phyloP scores from a whole-genome alignment of 1,140 invertebrate genomes.

The Olivierus martensii region DNA sequence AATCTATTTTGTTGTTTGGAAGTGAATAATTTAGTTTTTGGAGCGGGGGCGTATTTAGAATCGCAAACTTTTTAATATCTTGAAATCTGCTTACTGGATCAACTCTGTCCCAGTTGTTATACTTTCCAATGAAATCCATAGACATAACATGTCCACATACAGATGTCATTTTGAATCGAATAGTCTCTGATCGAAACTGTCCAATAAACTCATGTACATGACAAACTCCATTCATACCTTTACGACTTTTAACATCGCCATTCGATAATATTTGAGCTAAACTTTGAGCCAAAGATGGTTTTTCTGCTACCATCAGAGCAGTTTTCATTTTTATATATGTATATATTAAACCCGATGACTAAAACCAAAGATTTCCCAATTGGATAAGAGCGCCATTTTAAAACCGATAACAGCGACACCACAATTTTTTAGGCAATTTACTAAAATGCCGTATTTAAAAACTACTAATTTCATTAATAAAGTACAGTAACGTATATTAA shows the following conservation, averaged over 20 bases:
- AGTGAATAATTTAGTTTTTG: no score
- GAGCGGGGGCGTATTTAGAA: no score
- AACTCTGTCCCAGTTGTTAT: constrained; percentile 96
- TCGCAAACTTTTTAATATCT: no score
- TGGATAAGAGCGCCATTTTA: no score
- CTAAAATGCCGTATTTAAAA: no score
- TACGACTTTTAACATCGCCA: constrained; percentile 59
- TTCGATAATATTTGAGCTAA: constrained; percentile 89
- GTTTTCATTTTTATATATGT: constrained; percentile 50
- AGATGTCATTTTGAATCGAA: constrained; percentile 88
- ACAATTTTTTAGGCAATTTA: no score
- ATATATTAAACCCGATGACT: no score
- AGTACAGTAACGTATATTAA: no score
- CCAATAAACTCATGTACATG: constrained; percentile 88
- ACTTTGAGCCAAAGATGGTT: constrained; percentile 91
- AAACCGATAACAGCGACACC: no score
- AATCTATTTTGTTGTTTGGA: no score
- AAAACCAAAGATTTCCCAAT: no score
- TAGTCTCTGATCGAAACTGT: constrained; percentile 50
- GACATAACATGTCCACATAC: constrained; percentile 98
- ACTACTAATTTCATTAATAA: no score
- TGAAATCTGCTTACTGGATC: constrained; percentile 57
- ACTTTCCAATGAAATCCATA: constrained; percentile 88
- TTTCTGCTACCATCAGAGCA: constrained; percentile 98
- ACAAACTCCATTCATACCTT: constrained; percentile 88